Evolutionary conservation across 2,888 invertebrate genomes (phyloP), one percentile per base, ranked within the genome.

Genomic region (Portevinia maculata): DNA sequence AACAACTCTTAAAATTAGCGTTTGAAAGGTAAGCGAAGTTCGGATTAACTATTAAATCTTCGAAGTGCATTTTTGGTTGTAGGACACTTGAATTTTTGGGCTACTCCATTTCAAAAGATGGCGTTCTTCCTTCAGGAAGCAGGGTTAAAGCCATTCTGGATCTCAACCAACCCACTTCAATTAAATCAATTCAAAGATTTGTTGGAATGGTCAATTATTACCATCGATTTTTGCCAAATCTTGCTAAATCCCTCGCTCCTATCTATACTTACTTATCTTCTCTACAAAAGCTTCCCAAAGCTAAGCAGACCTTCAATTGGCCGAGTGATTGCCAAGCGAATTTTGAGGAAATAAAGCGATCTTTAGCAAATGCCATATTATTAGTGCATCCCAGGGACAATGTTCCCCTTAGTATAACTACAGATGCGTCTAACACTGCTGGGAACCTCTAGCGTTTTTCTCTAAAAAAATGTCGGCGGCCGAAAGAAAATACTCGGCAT

Each of bases 121-220:
- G 46, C 46, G 24, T 48, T 24, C 46, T 48, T 48, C 46, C 46
- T 13, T 48, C 24, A n/a, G 13, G 21, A 48, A 48, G 48, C 24
- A 24, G 48, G 7, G 48, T 28, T 28, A 48, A 48, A 7, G 46
- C 46, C n/a, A 24, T 46, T 46, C 24, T 24, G 24, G 24, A n/a
- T n/a, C n/a, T 46, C 6, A 46, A 24, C 21, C 21, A 46, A 24
- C 46, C 46, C 24, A 46, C 46, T 24, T 46, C 46, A 46, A 46
- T 46, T n/a, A 46, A 46, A 46, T 46, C 46, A 6, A 46, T 46
- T 46, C 46, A 46, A n/a, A 24, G 46, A 46, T 46, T 46, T 46
- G 24, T 44, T 19, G 44, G 44, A 6, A 44, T 44, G 44, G n/a
- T n/a, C n/a, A n/a, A n/a, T n/a, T n/a, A n/a, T n/a, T n/a, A n/a